phyloP scores from a whole-genome alignment of 2,888 invertebrate genomes.

The Lasioglossum malachurum region DNA sequence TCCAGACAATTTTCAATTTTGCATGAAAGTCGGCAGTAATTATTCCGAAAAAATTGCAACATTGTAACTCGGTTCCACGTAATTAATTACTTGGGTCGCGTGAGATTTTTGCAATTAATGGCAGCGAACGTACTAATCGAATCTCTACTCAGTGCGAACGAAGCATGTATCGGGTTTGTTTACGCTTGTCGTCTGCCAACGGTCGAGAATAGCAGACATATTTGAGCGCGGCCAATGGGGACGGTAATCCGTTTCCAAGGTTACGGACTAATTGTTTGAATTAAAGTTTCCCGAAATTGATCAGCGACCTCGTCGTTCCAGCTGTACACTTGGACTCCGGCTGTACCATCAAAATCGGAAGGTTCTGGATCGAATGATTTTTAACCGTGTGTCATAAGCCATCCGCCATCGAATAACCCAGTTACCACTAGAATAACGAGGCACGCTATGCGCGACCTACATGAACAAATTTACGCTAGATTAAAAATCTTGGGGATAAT shows the following conservation, averaged over 20 bases:
- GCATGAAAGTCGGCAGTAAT: neutral
- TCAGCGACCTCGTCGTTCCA: neutral
- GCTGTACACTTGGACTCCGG: neutral
- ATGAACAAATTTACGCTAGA: constrained; percentile 58
- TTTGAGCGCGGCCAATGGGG: neutral
- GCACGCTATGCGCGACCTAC: constrained; percentile 62
- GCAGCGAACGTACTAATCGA: neutral
- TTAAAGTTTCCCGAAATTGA: constrained; percentile 24
- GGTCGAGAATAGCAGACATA: neutral
- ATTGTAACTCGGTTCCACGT: neutral
- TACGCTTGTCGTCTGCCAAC: neutral
- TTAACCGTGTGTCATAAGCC: constrained; percentile 24
- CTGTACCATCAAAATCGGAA: neutral
- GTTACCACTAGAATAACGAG: constrained; percentile 48
- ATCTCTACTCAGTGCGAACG: neutral
- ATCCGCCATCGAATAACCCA: constrained; percentile 40
- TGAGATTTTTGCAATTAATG: neutral
- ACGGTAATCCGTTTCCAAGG: constrained; percentile 22
- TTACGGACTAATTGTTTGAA: constrained; percentile 16
- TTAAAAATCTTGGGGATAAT: constrained; percentile 6
- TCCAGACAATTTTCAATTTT: neutral
- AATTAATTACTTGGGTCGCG: neutral
- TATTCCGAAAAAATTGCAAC: neutral
- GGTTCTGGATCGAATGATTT: neutral
- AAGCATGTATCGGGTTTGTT: constrained; percentile 21